phyloP scores from a whole-genome alignment of 2,888 invertebrate genomes.

The Rhopalosiphum nymphaeae region DNA sequence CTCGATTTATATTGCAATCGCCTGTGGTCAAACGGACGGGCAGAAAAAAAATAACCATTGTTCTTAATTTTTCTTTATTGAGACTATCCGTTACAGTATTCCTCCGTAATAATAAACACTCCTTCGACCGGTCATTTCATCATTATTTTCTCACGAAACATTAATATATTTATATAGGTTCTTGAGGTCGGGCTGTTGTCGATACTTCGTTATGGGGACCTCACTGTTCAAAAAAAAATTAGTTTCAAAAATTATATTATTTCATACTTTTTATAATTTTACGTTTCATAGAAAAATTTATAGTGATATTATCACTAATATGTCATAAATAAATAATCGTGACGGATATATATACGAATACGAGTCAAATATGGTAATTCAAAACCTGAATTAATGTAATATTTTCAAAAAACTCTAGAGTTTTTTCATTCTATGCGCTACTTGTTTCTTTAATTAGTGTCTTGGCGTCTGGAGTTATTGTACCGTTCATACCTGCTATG shows the following conservation, averaged over 20 bases:
- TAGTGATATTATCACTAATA: neutral
- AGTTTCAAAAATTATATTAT: neutral
- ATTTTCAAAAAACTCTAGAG: neutral
- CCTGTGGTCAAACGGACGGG: neutral
- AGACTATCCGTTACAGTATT: neutral
- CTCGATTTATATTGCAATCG: neutral
- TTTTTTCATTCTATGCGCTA: neutral
- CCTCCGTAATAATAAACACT: neutral
- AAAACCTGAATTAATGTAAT: neutral
- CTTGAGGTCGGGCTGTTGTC: too few species aligned
- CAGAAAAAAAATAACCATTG: neutral
- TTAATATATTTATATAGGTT: too few species aligned
- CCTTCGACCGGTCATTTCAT: neutral
- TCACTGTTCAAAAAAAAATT: neutral
- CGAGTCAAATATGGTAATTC: neutral
- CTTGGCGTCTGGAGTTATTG: neutral
- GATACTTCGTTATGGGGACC: neutral
- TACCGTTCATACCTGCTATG: neutral
- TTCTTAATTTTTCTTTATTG: neutral
- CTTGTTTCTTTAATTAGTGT: neutral
- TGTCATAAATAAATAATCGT: too few species aligned
- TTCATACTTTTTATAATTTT: neutral
- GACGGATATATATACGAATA: neutral
- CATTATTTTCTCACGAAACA: neutral
- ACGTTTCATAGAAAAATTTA: neutral